These are phyloP conservation scores for Serranus cabrilla DNA, from an alignment of 2,797 vertebrate genomes.

Conservation along the genomic window DNA sequence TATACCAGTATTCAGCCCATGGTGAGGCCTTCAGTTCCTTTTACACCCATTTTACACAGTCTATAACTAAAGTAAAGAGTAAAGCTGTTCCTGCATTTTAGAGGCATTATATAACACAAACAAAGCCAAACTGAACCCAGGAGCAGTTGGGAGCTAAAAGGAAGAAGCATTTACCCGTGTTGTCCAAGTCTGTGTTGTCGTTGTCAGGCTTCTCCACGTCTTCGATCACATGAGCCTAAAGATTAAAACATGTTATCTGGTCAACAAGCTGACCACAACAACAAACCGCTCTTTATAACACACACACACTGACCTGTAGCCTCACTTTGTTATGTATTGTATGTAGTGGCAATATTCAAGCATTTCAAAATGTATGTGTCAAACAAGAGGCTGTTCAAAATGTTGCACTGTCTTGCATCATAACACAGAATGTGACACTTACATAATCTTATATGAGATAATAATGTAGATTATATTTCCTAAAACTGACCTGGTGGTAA, in stretches of 20 bases:
- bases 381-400: background rate
- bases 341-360: background rate
- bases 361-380: background rate
- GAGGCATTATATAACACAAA: background rate
- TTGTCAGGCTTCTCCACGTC: constrained; percentile 49
- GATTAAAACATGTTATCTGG: constrained; percentile 47
- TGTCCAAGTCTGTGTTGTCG: constrained; percentile 29
- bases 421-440: background rate
- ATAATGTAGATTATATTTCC: background rate
- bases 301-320: background rate
- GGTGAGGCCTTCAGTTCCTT: background rate
- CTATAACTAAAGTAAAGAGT: no score
- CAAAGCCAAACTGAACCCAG: background rate
- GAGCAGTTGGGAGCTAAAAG: background rate
- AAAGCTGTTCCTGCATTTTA: background rate
- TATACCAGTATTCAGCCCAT: background rate
- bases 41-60: background rate
- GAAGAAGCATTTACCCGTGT: constrained; percentile 52
- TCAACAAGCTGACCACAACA: constrained; percentile 21
- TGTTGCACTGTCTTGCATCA: background rate
- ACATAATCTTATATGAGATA: background rate
- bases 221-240: constrained; percentile 62
- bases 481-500: background rate
- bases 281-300: background rate
- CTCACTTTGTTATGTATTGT: background rate